phyloP scores from a whole-genome alignment of 2,888 invertebrate species.

The Lasioglossum morio region DNA sequence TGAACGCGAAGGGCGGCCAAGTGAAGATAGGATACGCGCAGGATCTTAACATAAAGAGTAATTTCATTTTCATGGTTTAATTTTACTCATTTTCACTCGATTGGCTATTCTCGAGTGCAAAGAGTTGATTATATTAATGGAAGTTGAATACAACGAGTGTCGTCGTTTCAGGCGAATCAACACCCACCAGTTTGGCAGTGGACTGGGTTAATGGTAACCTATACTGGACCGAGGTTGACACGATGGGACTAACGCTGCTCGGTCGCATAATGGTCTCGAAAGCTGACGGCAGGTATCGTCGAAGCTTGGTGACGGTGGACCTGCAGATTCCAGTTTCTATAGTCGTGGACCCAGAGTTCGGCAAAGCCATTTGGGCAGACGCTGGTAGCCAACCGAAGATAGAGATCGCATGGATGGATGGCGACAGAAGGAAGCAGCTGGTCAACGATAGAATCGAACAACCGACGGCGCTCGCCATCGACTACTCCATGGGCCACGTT shows the following conservation, averaged over 20 bases:
- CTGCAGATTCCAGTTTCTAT: constrained; percentile 95
- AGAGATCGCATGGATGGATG: constrained; percentile 98
- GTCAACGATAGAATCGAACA: constrained; percentile 93
- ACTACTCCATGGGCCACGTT: constrained; percentile 94
- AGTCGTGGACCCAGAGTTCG: constrained; percentile 93
- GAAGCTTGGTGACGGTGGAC: constrained; percentile 91
- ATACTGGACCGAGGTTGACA: constrained; percentile 94
- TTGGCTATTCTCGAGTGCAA: neutral
- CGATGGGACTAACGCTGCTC: constrained; percentile 89
- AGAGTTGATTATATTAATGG: neutral
- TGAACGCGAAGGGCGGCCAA: constrained; percentile 91
- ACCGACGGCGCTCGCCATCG: constrained; percentile 96
- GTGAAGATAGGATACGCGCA: constrained; percentile 94
- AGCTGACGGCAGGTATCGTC: constrained; percentile 94
- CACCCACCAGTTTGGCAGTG: constrained; percentile 95
- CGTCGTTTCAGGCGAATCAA: constrained; percentile 87
- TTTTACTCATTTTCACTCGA: neutral
- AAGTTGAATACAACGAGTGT: neutral
- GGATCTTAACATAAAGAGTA: constrained; percentile 91
- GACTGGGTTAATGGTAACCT: constrained; percentile 98
- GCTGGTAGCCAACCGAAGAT: constrained; percentile 96
- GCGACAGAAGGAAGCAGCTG: constrained; percentile 92
- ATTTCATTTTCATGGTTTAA: constrained; percentile 35
- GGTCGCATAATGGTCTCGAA: constrained; percentile 95
- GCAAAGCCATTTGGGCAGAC: constrained; percentile 97